These are phyloP conservation scores for Stenodera caucasica DNA, from an alignment of 2,888 invertebrate genomes.

Conservation along the genomic window DNA sequence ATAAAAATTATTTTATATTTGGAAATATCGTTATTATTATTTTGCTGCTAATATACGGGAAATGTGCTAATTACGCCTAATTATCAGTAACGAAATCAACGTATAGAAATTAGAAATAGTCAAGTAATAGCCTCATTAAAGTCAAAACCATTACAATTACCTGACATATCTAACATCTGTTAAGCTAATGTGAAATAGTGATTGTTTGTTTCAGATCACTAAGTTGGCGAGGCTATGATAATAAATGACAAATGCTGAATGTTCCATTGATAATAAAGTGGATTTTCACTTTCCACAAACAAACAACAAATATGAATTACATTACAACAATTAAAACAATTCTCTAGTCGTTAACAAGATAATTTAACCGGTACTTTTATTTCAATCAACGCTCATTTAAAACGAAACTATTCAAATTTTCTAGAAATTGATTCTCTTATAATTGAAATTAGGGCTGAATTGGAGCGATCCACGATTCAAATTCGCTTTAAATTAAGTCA, in stretches of 20 bases:
- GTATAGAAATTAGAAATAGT: background rate
- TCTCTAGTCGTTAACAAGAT: background rate
- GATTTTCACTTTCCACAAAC: background rate
- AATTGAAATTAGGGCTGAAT: too few relatives aligned
- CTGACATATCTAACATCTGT: constrained; percentile 4
- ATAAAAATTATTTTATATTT: too few relatives aligned
- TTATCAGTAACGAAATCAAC: background rate
- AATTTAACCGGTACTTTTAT: too few relatives aligned
- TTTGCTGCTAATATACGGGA: background rate
- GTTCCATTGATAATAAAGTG: background rate
- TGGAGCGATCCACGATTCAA: too few relatives aligned
- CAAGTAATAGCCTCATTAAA: background rate
- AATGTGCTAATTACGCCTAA: background rate
- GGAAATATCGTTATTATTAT: too few relatives aligned
- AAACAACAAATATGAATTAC: constrained; percentile 1
- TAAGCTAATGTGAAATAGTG: constrained; percentile 6
- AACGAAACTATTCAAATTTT: too few relatives aligned
- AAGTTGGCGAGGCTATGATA: constrained; percentile 3
- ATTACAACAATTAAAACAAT: background rate
- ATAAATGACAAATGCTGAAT: background rate
- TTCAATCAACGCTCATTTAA: too few relatives aligned
- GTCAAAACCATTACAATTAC: background rate
- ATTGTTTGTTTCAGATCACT: constrained; percentile 7
- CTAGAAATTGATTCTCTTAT: too few relatives aligned
- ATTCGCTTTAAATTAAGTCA: too few relatives aligned